Base-by-base conservation (phyloP, 2,888 invertebrate genomes). In the Xanthia togata region DNA sequence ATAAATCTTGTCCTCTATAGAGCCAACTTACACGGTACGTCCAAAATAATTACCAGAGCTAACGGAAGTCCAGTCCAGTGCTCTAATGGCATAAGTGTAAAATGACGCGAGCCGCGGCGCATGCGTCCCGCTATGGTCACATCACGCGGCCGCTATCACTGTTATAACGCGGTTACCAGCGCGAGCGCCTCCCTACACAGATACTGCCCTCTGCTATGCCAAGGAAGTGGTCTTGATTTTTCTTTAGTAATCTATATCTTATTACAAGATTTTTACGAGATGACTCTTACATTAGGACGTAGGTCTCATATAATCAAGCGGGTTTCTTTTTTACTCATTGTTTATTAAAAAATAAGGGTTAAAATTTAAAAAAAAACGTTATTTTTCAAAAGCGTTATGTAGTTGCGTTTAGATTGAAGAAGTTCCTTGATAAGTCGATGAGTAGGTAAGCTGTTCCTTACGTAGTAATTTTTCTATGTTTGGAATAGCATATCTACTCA, bases 61-160 rank as follows among this genome's bases (percentile, higher is more conserved):
- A 80, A 86, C 85, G 87, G 82, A 76, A 80, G 79, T 81, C n/a
- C 70, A 73, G 81, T 76, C 80, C 80, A 81, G 74, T 77, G 75
- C 80, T 87, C 85, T 86, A 88, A 88, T 87, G 86, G 85, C 78
- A 84, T 89, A 88, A 89, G 89, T 92, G 89, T 90, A 88, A 90
- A 90, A 91, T 92, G 91, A 92, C 91, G 90, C 85, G 88, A 85
- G 85, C 75, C 73, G 78, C 83, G 75, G 78, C 83, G 78, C 78
- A 81, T 89, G 90, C 89, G 75, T 77, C 95, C 94, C 91, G 90
- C 93, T 95, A 95, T 94, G 96, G 95, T 92, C 92, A 94, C 93
- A 93, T 96, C 95, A 95, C 95, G 95, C 94, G 93, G 93, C 87
- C 88, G 90, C 93, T 94, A 95, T 95, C 94, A 93, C 93, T 95